Percentiles rank a stretch among this genome's conserved stretches.
Conservation (phyloP, 2,888 invertebrate genomes). For the Idaea biselata region DNA sequence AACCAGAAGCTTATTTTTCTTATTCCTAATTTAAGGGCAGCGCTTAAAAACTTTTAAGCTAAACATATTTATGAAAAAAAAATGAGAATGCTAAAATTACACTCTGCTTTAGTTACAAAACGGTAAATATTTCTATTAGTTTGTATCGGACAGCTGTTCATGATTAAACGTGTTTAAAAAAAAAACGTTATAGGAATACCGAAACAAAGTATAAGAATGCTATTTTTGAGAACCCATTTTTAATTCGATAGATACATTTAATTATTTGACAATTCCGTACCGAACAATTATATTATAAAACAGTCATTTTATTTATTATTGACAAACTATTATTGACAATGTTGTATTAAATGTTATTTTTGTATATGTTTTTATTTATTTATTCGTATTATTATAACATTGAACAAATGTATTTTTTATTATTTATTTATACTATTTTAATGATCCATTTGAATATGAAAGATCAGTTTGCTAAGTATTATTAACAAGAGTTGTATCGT, state of each 20-base stretch:
- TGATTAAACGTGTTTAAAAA: no score
- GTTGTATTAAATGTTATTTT: not conserved
- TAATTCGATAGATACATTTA: not conserved
- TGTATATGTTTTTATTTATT: not conserved
- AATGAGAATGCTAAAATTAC: no score
- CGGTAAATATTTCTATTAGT: no score
- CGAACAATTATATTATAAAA: not conserved
- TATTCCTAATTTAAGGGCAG: no score
- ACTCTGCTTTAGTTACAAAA: no score
- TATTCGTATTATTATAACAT: not conserved
- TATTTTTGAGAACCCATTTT: not conserved
- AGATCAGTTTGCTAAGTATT: not conserved
- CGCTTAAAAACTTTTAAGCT: no score
- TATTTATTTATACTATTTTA: not conserved
- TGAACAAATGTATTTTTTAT: not conserved
- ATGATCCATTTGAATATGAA: no score
- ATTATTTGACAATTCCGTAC: not conserved
- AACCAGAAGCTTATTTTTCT: no score
- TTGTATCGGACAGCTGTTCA: no score
- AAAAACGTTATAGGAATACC: not conserved
- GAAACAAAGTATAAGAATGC: not conserved
- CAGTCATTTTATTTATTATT: not conserved
- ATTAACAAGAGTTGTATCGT: not conserved
- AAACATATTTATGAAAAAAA: no score
- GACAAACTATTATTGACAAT: not conserved